Base-by-base conservation (phyloP, 2,888 invertebrate species). In the Argynnis bischoffii region DNA sequence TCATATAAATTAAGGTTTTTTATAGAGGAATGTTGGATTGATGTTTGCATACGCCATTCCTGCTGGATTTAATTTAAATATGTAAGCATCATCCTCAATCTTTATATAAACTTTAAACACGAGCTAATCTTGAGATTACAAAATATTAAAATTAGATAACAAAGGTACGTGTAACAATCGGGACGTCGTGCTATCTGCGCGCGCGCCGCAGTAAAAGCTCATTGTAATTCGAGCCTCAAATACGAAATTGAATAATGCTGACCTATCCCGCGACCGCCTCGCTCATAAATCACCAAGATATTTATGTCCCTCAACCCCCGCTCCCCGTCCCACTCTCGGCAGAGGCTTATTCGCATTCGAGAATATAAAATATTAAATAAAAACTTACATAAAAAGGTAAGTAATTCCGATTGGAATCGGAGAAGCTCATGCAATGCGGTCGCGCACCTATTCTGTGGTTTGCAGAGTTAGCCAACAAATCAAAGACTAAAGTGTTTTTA, bases 211-310 rank as follows among this genome's bases (percentile, higher is more conserved):
- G 89, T 92, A 89, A 92, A 90, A 91, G 88, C 91, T 92, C 89
- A 90, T 91, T 91, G 92, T 92, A 91, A 92, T 87, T 82, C 85
- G 90, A 92, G 87, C 85, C 86, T 92, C 90, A 90, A 92, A 92
- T 91, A 92, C 90, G 90, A 92, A 92, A 92, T 92, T 92, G 92
- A 92, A 92, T 92, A 92, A 92, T 92, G 90, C 92, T 92, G 92
- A 92, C 92, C 92, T 92, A 92, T 92, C 92, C 92, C 88, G 90
- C 91, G 91, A 90, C 92, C 92, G 88, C 89, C 87, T 88, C 82
- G 84, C 78, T 82, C 91, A 88, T 92, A 92, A 92, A 92, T 92
- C 92, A 92, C 90, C 83, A 85, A 90, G 92, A 92, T 92, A 92
- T 92, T 92, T 92, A 92, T 92, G 92, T 92, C 89, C 89, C 87